These are phyloP conservation scores for Saccostrea cuccullata DNA, from an alignment of 1,140 invertebrate species.

Conservation along the genomic window DNA sequence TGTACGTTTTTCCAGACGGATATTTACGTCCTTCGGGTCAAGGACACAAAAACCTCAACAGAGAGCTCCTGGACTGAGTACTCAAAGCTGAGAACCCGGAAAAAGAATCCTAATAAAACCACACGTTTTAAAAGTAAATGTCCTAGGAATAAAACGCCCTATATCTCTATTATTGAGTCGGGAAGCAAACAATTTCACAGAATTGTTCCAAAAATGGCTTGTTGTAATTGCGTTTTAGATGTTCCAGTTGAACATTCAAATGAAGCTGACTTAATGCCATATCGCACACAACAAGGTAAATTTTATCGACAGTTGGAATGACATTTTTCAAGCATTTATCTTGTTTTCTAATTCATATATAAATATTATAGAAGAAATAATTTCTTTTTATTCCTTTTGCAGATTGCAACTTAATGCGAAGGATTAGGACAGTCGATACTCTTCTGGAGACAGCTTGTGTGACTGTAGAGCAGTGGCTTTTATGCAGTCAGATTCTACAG, in stretches of 20 bases:
- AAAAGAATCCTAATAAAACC: neutral
- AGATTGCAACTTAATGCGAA: conserved; percentile 19
- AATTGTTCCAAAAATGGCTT: conserved; percentile 33
- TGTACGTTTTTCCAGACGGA: conserved; percentile 28
- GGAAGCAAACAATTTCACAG: conserved; percentile 36
- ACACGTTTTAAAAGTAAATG: neutral
- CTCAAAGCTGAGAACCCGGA: neutral
- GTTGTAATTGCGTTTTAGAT: conserved; percentile 36
- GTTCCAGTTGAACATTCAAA: too few relatives aligned
- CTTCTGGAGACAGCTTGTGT: neutral
- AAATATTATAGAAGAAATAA: neutral
- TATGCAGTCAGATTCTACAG: conserved; percentile 16
- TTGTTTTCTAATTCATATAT: too few relatives aligned
- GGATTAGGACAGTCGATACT: conserved; percentile 25
- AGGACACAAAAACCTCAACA: conserved; percentile 1
- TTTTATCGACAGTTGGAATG: neutral
- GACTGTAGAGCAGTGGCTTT: conserved; percentile 36
- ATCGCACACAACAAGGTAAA: neutral
- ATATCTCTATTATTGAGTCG: conserved; percentile 22
- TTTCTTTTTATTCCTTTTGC: neutral
- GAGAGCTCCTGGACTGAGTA: conserved; percentile 27
- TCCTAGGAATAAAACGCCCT: neutral
- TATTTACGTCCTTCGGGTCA: conserved; percentile 23
- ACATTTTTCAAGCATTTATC: neutral
- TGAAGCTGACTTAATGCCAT: neutral